Conservation (phyloP, 2,888 invertebrate genomes). For the Drosophila neutralis region DNA sequence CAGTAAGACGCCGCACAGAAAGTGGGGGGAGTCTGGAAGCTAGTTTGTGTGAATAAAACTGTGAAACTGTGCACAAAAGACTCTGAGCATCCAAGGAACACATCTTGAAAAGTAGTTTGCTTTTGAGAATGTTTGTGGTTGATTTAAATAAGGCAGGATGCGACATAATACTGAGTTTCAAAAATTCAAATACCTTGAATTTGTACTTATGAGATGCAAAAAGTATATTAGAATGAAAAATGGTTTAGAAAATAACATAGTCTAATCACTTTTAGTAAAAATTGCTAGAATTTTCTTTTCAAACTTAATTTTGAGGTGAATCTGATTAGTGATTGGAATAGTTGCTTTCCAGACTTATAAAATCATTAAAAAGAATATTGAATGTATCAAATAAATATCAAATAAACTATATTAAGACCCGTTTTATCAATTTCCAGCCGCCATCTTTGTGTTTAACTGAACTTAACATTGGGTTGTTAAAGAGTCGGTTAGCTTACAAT, state of each 20-base stretch:
- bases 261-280: not conserved
- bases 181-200: not conserved
- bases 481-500: not conserved
- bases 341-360: not conserved
- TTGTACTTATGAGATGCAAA: not conserved
- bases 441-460: not conserved
- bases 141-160: not conserved
- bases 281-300: not conserved
- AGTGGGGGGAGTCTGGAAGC: not conserved
- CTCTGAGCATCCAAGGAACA: no score
- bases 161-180: not conserved
- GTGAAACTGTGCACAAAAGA: not conserved
- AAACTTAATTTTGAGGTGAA: not conserved
- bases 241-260: not conserved
- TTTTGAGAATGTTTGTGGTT: not conserved
- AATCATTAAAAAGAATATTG: fast-evolving
- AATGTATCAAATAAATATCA: not conserved
- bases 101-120: not conserved
- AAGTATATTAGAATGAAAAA: not conserved
- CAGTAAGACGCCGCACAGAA: not conserved
- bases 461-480: not conserved
- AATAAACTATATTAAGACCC: not conserved
- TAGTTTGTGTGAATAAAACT: not conserved
- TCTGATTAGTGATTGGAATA: not conserved
- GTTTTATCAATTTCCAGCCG: not conserved